Evolutionary conservation across 2,797 vertebrate genomes (phyloP).

Genomic region (Cynopterus sphinx): DNA sequence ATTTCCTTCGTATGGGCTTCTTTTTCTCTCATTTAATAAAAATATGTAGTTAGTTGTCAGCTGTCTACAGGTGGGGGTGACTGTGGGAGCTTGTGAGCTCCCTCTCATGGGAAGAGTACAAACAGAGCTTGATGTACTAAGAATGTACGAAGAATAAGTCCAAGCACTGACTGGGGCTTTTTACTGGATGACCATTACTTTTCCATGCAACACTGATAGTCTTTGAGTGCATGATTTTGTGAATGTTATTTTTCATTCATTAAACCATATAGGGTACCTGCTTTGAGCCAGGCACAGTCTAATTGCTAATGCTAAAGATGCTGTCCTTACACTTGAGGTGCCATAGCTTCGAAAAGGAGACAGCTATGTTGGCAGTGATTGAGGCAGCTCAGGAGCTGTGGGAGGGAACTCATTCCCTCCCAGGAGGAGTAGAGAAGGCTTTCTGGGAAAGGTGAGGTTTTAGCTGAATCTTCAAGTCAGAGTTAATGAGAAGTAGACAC

Average conservation of each 20-base stretch:
- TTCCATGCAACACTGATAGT: neutral
- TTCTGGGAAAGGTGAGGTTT: neutral
- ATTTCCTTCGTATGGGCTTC: neutral
- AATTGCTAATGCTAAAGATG: neutral
- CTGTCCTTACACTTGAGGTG: neutral
- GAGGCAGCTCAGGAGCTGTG: neutral
- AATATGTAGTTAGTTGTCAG: neutral
- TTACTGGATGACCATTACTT: neutral
- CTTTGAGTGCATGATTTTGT: neutral
- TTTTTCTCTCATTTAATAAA: neutral
- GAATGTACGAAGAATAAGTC: neutral
- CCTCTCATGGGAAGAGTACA: neutral
- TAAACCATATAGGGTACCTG: neutral
- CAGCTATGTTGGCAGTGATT: neutral
- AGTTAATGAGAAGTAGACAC: neutral
- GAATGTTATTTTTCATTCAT: slow-evolving; percentile 1
- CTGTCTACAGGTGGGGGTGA: neutral
- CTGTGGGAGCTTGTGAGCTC: neutral
- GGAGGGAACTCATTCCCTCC: neutral
- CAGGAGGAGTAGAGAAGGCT: neutral
- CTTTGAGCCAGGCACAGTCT: neutral
- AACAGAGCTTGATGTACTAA: neutral
- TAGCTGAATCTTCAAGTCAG: neutral
- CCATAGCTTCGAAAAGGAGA: neutral
- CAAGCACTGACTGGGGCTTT: neutral